Evolutionary conservation across 2,113 vertebrate species (phyloP).

Genomic region (Cololabis saira): DNA sequence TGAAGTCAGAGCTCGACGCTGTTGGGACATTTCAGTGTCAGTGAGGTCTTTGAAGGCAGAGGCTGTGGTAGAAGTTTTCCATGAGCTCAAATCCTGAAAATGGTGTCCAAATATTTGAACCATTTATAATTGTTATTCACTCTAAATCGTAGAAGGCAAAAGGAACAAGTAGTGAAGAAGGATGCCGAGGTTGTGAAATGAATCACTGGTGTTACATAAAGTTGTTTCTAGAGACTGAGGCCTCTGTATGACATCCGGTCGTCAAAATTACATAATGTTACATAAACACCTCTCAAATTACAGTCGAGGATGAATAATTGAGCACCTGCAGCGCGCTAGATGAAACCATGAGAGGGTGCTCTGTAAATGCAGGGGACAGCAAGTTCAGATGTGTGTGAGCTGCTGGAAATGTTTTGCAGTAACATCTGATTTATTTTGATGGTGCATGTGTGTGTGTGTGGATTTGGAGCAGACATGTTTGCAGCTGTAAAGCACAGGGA

Average conservation of each 20-base stretch:
- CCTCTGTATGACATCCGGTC: background rate
- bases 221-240: background rate
- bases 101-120: too few species aligned
- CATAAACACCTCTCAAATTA: constrained; percentile 38
- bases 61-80: too few species aligned
- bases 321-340: background rate
- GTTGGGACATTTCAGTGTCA: too few species aligned
- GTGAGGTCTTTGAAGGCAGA: too few species aligned
- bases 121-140: too few species aligned
- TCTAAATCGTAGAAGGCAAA: too few species aligned
- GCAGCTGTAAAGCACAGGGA: background rate
- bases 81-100: too few species aligned
- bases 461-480: background rate
- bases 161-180: background rate
- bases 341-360: background rate
- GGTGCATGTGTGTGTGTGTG: background rate
- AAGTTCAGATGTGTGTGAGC: background rate
- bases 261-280: constrained; percentile 35
- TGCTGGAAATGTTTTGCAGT: background rate
- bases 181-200: too few species aligned
- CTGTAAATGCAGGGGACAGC: background rate
- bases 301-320: constrained; percentile 15
- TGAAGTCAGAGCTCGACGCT: too few species aligned
- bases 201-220: constrained; percentile 12
- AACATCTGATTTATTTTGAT: background rate